Evolutionary conservation across 2,888 invertebrate species (phyloP).

Genomic region (Ochropleura leucogaster): DNA sequence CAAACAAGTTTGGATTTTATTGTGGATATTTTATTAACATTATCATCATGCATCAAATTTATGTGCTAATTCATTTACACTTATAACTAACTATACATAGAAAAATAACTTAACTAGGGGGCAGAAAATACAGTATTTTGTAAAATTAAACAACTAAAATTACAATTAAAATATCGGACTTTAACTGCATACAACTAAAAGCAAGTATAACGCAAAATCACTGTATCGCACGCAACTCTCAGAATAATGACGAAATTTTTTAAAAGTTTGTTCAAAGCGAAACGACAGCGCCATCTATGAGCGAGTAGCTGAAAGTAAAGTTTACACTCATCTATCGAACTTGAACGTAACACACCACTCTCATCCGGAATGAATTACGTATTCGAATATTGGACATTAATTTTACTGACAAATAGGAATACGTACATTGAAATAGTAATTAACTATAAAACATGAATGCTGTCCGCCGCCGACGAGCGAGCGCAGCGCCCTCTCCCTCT

Average conservation of each 20-base stretch:
- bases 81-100: constrained; percentile 91
- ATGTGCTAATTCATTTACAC: constrained; percentile 90
- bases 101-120: constrained; percentile 90
- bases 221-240: constrained; percentile 85
- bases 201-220: constrained; percentile 85
- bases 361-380: constrained; percentile 80
- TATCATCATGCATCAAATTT: constrained; percentile 91
- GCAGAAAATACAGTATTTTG: constrained; percentile 90
- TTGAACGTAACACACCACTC: constrained; percentile 72
- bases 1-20: constrained; percentile 85
- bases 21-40: constrained; percentile 91
- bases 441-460: constrained; percentile 75
- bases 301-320: constrained; percentile 69
- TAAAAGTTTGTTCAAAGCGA: constrained; percentile 66
- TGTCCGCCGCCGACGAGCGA: constrained; percentile 62
- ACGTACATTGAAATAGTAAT: constrained; percentile 80
- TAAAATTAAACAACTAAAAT: constrained; percentile 87
- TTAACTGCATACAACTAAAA: constrained; percentile 86
- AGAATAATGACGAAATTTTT: constrained; percentile 78
- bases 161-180: constrained; percentile 88
- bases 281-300: constrained; percentile 73
- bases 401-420: constrained; percentile 79
- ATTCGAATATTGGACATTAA: constrained; percentile 81
- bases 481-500: constrained; percentile 75
- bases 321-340: constrained; percentile 58